Evolutionary conservation across 2,888 invertebrate species (phyloP).

Genomic region (Antheraea yamamai): DNA sequence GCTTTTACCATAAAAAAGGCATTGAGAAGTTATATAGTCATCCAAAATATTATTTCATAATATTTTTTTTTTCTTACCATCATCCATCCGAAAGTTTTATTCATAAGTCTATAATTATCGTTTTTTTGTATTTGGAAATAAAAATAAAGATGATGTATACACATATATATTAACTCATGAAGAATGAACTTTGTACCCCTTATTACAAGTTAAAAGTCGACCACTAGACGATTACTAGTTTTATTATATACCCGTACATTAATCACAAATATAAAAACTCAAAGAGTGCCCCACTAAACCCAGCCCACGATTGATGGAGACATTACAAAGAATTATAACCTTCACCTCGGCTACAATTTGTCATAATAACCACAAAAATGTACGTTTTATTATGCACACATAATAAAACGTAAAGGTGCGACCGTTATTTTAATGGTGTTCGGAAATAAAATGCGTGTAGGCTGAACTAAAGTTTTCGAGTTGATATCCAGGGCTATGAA

Average conservation of each 20-base stretch:
- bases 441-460: neutral
- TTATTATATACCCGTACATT: neutral
- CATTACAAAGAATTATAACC: slow-evolving; percentile 49
- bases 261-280: slow-evolving; percentile 9
- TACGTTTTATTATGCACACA: slow-evolving; percentile 51
- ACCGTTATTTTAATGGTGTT: slow-evolving; percentile 35
- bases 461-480: neutral
- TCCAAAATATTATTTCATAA: no score
- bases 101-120: no score
- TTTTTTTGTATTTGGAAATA: no score
- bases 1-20: no score
- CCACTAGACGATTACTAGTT: neutral
- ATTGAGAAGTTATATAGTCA: no score
- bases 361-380: slow-evolving; percentile 49
- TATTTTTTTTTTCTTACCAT: no score
- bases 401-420: slow-evolving; percentile 55
- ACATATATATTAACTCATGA: no score
- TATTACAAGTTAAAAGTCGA: no score
- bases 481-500: neutral
- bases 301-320: slow-evolving; percentile 36
- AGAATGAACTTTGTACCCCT: no score
- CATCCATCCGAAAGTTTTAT: no score
- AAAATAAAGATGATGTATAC: no score
- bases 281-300: slow-evolving; percentile 17
- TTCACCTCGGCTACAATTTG: slow-evolving; percentile 44